phyloP scores from a whole-genome alignment of 2,888 invertebrate genomes.

The Hetaerina titia region DNA sequence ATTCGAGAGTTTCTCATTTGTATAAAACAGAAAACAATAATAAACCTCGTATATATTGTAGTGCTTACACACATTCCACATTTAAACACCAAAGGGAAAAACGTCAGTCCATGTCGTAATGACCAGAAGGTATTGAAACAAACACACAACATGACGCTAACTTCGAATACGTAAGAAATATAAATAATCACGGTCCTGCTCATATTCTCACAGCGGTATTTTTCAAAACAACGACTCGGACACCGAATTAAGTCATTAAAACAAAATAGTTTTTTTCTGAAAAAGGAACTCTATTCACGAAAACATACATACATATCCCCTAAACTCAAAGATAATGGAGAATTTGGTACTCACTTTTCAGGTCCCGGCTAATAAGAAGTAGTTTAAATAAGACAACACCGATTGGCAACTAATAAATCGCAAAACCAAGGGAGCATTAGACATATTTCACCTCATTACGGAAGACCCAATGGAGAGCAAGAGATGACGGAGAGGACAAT shows the following conservation, averaged over 20 bases:
- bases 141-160: neutral
- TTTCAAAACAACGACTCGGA: neutral
- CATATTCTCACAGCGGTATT: neutral
- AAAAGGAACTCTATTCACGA: neutral
- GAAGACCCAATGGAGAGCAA: neutral
- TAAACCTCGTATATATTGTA: neutral
- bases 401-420: neutral
- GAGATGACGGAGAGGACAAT: neutral
- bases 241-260: too few species aligned
- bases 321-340: neutral
- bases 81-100: too few species aligned
- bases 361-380: neutral
- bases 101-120: too few species aligned
- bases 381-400: neutral
- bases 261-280: too few species aligned
- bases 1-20: neutral
- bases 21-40: neutral
- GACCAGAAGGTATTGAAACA: too few species aligned
- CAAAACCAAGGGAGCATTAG: neutral
- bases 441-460: neutral
- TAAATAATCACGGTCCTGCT: neutral
- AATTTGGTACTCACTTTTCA: neutral
- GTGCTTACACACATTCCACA: neutral
- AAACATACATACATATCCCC: neutral
- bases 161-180: neutral